Percentiles rank a stretch among this genome's conserved stretches.
These are phyloP conservation scores for Etheostoma spectabile DNA, from an alignment of 2,113 vertebrate species.

Conservation along the genomic window DNA sequence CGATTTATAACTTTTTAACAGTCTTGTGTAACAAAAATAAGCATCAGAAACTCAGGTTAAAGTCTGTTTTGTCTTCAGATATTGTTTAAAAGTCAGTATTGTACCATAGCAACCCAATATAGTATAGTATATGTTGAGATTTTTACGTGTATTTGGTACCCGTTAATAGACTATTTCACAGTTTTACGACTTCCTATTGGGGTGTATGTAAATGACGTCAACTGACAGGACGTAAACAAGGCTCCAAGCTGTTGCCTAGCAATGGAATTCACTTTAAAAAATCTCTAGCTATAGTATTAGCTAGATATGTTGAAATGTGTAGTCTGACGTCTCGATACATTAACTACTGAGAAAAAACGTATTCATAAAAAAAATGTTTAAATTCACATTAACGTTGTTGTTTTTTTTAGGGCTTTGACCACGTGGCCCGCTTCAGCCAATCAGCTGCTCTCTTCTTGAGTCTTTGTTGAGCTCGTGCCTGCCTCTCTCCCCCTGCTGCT, in stretches of 20 bases:
- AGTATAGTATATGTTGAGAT: neutral
- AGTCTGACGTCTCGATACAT: neutral
- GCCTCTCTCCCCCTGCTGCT: constrained; percentile 35
- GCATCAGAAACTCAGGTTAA: too few species aligned
- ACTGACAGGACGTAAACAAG: too few species aligned
- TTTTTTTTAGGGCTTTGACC: neutral
- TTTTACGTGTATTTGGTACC: neutral
- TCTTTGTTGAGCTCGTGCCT: constrained; percentile 77
- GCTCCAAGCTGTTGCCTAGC: too few species aligned
- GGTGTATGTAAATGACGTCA: too few species aligned
- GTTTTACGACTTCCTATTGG: too few species aligned
- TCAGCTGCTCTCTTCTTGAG: constrained; percentile 38
- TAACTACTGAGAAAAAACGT: neutral
- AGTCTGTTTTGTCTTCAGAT: too few species aligned
- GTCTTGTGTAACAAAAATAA: too few species aligned
- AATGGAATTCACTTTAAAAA: too few species aligned
- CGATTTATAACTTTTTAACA: too few species aligned
- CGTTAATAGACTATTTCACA: too few species aligned
- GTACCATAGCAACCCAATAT: neutral
- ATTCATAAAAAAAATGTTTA: neutral
- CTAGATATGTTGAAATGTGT: too few species aligned
- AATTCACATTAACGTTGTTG: neutral
- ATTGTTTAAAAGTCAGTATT: too few species aligned
- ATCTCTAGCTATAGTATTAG: neutral
- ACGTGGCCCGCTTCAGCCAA: constrained; percentile 54